Conservation (phyloP, 35 echinoderm and acorn worm genomes). For the Diadema setosum region DNA sequence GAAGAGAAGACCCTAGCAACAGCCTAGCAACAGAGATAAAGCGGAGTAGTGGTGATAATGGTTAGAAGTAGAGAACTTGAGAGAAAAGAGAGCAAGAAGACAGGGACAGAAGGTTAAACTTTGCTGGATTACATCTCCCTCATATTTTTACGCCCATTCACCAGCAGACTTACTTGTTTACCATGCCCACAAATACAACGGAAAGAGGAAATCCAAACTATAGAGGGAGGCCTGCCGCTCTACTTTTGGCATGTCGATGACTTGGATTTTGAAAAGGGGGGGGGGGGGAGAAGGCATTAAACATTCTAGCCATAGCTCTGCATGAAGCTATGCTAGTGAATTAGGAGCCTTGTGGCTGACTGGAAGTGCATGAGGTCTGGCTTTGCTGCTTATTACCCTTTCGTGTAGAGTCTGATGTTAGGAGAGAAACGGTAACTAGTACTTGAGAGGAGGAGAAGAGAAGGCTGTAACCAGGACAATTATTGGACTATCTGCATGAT, state of each 20-base stretch:
- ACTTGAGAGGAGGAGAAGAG: not conserved
- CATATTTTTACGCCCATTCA: not conserved
- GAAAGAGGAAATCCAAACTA: not conserved
- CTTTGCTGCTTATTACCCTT: not conserved
- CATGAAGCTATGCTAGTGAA: too few relatives aligned
- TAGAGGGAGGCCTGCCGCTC: constrained; percentile 15
- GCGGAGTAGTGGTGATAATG: too few relatives aligned
- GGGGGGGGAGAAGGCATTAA: not conserved
- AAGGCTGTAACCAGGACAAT: not conserved
- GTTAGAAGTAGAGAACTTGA: too few relatives aligned
- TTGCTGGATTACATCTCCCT: not conserved
- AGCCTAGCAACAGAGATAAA: too few relatives aligned
- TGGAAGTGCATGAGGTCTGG: too few relatives aligned
- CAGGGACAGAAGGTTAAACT: not conserved
- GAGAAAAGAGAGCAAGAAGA: not conserved
- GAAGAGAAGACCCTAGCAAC: too few relatives aligned
- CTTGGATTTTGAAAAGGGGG: too few relatives aligned
- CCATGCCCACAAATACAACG: not conserved
- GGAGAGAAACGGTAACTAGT: not conserved
- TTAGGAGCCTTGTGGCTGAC: too few relatives aligned
- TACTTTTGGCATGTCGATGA: too few relatives aligned
- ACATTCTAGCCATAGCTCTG: not conserved
- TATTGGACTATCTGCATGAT: not conserved
- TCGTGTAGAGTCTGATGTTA: not conserved
- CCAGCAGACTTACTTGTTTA: too few relatives aligned